A percentile compares a stretch with the other conserved stretches of the same genome.
Conservation (phyloP, 2,888 invertebrate species). For the Venusia cambrica region DNA sequence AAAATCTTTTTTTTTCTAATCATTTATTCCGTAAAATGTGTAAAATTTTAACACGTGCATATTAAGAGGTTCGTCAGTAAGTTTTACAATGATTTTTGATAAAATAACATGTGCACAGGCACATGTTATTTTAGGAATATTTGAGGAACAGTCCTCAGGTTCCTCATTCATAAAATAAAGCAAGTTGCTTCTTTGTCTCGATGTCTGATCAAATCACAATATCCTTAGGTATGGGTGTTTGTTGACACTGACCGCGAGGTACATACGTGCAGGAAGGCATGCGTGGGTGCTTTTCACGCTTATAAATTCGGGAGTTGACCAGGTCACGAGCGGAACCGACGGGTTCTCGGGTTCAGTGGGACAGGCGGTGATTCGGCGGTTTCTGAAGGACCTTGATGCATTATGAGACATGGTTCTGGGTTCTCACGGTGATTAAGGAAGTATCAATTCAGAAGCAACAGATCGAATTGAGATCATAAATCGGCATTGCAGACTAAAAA, state of each 20-base stretch:
- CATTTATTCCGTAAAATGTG: no score
- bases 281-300: constrained; percentile 62
- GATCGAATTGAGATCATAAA: no score
- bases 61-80: no score
- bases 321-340: constrained; percentile 45
- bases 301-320: constrained; percentile 46
- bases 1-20: no score
- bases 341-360: constrained; percentile 39
- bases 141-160: no score
- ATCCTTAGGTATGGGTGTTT: constrained; percentile 10
- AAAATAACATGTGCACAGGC: no score
- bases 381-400: constrained; percentile 37
- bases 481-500: no score
- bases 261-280: constrained; percentile 34
- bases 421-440: constrained; percentile 20
- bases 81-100: no score
- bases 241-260: constrained; percentile 30
- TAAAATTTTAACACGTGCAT: no score
- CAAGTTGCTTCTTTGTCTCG: constrained; percentile 2
- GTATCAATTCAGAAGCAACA: constrained; percentile 1
- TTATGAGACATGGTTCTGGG: constrained; percentile 28
- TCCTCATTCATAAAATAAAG: no score
- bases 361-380: constrained; percentile 32
- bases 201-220: constrained; percentile 8
- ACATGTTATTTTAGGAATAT: no score